Evolutionary conservation across 2,797 vertebrate genomes (phyloP), one percentile per base, ranked within the genome.

Genomic region (Lacerta agilis): DNA sequence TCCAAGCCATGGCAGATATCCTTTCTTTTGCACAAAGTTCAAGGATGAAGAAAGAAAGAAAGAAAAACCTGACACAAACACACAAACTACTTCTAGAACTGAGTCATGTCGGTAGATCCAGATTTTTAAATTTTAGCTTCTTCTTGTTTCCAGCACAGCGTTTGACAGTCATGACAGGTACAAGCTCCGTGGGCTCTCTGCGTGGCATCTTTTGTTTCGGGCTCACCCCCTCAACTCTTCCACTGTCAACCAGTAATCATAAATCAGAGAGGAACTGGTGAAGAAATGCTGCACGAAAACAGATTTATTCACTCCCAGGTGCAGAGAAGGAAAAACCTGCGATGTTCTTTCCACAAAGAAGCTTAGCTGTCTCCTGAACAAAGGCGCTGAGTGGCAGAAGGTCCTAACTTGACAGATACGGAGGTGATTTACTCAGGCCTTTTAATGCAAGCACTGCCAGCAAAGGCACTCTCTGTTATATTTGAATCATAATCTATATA

Each of bases 101-200:
- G 82, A 88, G 69, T 69, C 82, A 49, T 36, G 76, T 55, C 82
- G 90, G 73, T 90, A 93, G 78, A 81, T 33, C 8, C 73, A 90
- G 81, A 78, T 71, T 58, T 76, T 89, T 38, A 75, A 85, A 89
- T 88, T 89, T 45, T 85, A 88, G 79, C 0, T 0, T 79, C 90
- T 92, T 83, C 86, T 88, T 90, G 85, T 86, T 41, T 84, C 2
- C 61, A 45, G 55, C 38, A 43, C 41, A 88, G 33, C 84, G 87
- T 87, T 82, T 93, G 94, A 91, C 92, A 94, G 91, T 83, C 86
- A 82, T 85, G 92, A 89, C 85, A 92, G 92, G 79, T 58, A 72
- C 8, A 79, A 0, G 0, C 10, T 0, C 29, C 82, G 88, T 86
- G 88, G 90, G n/a, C n/a, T 91, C 84, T 90, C 88, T 90, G 84